These are phyloP conservation scores for Exocentrus adspersus DNA, from an alignment of 2,888 invertebrate species.

Conservation along the genomic window DNA sequence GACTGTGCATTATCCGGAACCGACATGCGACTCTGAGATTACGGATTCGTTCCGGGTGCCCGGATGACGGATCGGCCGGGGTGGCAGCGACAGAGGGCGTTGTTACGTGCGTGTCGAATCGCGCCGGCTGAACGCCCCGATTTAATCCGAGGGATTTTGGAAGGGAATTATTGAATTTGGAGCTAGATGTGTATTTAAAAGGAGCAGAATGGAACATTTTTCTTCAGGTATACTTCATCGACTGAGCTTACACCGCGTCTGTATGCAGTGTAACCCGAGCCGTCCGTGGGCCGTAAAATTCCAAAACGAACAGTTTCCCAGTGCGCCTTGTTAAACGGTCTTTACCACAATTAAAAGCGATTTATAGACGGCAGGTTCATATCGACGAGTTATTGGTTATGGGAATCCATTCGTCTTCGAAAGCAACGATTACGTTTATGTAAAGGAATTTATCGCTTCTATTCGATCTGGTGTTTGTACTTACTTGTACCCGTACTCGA, in stretches of 20 bases:
- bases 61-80: slow-evolving; percentile 57
- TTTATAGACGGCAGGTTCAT: not conserved
- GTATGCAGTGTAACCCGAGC: not conserved
- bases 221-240: not conserved
- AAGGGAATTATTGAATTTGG: not conserved
- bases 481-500: slow-evolving; percentile 95
- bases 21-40: slow-evolving; percentile 53
- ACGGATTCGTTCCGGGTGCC: slow-evolving; percentile 57
- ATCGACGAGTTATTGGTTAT: slow-evolving; percentile 1
- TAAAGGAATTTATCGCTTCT: not conserved
- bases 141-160: slow-evolving; percentile 17
- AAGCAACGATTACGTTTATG: not conserved
- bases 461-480: slow-evolving; percentile 46
- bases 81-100: slow-evolving; percentile 54
- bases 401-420: not conserved
- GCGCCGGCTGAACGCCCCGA: slow-evolving; percentile 29
- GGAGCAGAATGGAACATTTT: not conserved
- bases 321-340: slow-evolving; percentile 4
- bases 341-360: slow-evolving; percentile 13
- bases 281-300: slow-evolving; percentile 1
- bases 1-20: slow-evolving; percentile 13
- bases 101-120: slow-evolving; percentile 48
- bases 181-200: not conserved
- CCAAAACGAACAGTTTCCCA: slow-evolving; percentile 2
- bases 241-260: not conserved